phyloP scores from a whole-genome alignment of 2,888 invertebrate genomes.

The Limenitis camilla region DNA sequence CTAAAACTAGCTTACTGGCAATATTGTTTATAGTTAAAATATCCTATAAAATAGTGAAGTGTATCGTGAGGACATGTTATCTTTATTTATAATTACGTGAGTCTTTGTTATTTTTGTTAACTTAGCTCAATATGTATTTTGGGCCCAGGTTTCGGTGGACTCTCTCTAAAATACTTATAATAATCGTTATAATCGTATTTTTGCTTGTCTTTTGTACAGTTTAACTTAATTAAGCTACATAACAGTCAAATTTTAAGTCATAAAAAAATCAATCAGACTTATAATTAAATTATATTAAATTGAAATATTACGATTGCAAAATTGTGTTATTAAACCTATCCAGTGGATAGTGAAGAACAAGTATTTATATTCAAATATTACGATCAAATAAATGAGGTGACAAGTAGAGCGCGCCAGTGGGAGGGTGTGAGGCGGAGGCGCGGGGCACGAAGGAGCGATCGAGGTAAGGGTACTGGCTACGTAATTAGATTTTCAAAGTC shows the following conservation, averaged over 20 bases:
- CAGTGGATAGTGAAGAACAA: neutral
- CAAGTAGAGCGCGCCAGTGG: conserved; percentile 37
- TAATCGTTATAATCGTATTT: neutral
- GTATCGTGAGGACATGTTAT: too few species aligned
- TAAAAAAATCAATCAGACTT: too few species aligned
- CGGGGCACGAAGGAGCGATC: conserved; percentile 66
- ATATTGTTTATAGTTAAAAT: too few species aligned
- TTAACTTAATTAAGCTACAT: neutral
- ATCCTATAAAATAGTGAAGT: too few species aligned
- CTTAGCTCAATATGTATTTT: too few species aligned
- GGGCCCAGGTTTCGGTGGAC: neutral
- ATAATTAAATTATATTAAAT: too few species aligned
- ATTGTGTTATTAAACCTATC: neutral
- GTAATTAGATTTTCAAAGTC: conserved; percentile 79
- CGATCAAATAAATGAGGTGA: conserved; percentile 4
- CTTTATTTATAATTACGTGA: too few species aligned
- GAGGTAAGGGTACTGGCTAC: conserved; percentile 75
- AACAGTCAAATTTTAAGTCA: too few species aligned
- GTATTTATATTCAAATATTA: conserved; percentile 2
- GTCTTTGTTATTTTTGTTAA: too few species aligned
- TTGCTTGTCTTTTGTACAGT: neutral
- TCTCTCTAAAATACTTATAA: neutral
- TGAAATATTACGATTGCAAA: too few species aligned
- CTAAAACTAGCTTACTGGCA: too few species aligned
- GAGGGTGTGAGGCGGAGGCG: conserved; percentile 45